Evolutionary conservation across 2,888 invertebrate species (phyloP), one percentile per base, ranked within the genome.

Genomic region (Ischnus inquisitorius): DNA sequence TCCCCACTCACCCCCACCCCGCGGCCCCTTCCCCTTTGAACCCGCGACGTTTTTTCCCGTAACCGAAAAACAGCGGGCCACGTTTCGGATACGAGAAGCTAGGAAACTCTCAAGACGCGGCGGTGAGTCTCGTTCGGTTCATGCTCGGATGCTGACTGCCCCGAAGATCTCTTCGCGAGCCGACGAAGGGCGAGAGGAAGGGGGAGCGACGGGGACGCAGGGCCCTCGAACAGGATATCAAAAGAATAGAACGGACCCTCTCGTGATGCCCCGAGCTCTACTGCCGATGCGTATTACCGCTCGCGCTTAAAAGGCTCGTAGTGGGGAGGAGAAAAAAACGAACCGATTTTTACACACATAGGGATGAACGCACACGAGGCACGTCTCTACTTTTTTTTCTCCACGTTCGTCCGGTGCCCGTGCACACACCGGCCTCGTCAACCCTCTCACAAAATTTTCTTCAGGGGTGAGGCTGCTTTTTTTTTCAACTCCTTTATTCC

Each of bases 61-160:
- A 80, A 48, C 65, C 54, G 46, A 19, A 67, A 74, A 22, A 48
- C 72, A 25, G 34, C 28, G 14, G 39, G 54, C 67, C 64, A n/a
- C 43, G 41, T 80, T 46, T 22, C 34, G 34, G 22, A 8, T 19
- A 12, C 19, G 25, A 34, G 34, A 51, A 51, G 39, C 34, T 62
- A 51, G n/a, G 62, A 78, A 57, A 77, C 71, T 78, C 69, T 84
- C 74, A 81, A 79, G 72, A 72, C 79, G 72, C 79, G 79, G 41
- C 74, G 71, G 25, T 46, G 83, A 83, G 84, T 86, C 84, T 86
- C 82, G 81, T 89, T 91, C 88, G 91, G 90, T 91, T 91, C 93
- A 93, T 93, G 93, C 90, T 91, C 91, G 91, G 91, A 92, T 91
- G 92, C 90, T 92, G 93, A 93, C 93, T 93, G 93, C 64, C 64